phyloP scores from a whole-genome alignment of 2,888 invertebrate genomes.

The Erebia palarica region DNA sequence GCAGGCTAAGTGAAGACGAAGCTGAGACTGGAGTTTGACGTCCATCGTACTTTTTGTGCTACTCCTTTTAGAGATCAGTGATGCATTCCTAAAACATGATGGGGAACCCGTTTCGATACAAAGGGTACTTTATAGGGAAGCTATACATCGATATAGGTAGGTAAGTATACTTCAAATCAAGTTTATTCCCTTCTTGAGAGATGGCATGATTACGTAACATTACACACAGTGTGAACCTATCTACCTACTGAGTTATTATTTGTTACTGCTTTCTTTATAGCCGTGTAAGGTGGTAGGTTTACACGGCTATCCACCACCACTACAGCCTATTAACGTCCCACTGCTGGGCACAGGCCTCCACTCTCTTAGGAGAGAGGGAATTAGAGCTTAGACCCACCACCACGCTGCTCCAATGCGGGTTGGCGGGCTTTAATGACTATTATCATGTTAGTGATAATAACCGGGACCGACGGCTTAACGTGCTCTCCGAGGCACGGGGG shows the following conservation, averaged over 20 bases:
- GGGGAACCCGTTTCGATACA: conserved; percentile 27
- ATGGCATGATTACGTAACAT: neutral
- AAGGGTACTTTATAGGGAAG: neutral
- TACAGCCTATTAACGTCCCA: too few species aligned
- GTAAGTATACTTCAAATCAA: neutral
- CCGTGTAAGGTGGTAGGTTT: too few species aligned
- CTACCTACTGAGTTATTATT: neutral
- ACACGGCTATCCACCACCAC: too few species aligned
- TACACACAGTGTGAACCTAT: neutral
- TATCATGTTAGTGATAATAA: too few species aligned
- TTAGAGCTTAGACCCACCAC: too few species aligned
- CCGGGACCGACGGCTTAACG: too few species aligned
- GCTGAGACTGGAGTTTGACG: conserved; percentile 44
- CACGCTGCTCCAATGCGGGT: too few species aligned
- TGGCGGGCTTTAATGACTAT: too few species aligned
- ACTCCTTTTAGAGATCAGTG: conserved; percentile 32
- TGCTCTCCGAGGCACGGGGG: too few species aligned
- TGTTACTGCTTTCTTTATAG: neutral
- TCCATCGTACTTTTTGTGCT: conserved; percentile 32
- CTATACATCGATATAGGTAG: neutral
- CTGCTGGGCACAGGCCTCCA: too few species aligned
- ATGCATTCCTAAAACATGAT: conserved; percentile 20
- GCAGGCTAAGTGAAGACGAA: conserved; percentile 29
- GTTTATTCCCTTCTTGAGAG: conserved; percentile 4
- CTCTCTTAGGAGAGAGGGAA: too few species aligned